phyloP scores from a whole-genome alignment of 2,888 invertebrate species.

The Griposia aprilina region DNA sequence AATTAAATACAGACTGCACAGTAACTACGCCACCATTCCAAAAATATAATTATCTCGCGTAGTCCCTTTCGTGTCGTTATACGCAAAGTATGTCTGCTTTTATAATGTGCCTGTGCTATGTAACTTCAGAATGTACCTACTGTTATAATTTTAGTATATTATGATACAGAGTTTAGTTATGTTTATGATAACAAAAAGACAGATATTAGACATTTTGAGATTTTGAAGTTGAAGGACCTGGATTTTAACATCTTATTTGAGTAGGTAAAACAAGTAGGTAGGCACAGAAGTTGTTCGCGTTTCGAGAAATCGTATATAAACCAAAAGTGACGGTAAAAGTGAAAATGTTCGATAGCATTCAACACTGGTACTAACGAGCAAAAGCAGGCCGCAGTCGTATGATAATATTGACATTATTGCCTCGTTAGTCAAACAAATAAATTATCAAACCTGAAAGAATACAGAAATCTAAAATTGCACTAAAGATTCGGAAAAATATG shows the following conservation, averaged over 20 bases:
- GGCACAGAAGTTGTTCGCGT: neutral
- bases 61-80: constrained; percentile 18
- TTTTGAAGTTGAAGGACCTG: neutral
- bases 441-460: neutral
- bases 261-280: neutral
- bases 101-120: neutral
- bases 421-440: neutral
- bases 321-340: too few species aligned
- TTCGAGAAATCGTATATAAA: too few species aligned
- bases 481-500: too few species aligned
- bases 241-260: too few species aligned
- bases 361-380: too few species aligned
- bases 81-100: constrained; percentile 14
- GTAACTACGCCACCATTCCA: neutral
- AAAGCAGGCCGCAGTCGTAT: too few species aligned
- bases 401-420: too few species aligned
- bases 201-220: constrained; percentile 3
- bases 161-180: neutral
- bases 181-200: neutral
- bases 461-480: too few species aligned
- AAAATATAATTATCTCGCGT: constrained; percentile 2
- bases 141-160: constrained; percentile 3
- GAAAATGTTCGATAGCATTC: too few species aligned
- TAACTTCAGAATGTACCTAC: constrained; percentile 2
- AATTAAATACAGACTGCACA: constrained; percentile 4